These are phyloP conservation scores for Brachyptera putata DNA, from an alignment of 2,888 invertebrate species.

Conservation along the genomic window DNA sequence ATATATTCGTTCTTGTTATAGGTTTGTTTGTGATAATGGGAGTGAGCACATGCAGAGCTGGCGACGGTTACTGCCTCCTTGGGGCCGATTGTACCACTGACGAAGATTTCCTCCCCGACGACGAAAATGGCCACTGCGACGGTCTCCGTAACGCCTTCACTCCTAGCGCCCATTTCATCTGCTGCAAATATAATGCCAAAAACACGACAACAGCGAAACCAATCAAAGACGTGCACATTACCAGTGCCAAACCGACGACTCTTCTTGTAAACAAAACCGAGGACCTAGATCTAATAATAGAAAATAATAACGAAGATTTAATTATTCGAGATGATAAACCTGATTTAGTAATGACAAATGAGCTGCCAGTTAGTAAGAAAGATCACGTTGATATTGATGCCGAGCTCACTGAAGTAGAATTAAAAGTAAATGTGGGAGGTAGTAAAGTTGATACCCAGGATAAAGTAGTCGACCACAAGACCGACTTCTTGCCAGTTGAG, in stretches of 20 bases:
- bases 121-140: constrained; percentile 42
- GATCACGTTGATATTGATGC: too few species aligned
- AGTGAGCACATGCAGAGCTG: constrained; percentile 43
- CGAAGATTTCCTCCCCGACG: constrained; percentile 42
- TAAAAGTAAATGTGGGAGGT: not conserved
- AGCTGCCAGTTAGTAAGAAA: too few species aligned
- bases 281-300: too few species aligned
- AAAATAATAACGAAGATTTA: too few species aligned
- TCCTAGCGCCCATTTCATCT: constrained; percentile 43
- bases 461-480: too few species aligned
- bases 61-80: constrained; percentile 44
- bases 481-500: too few species aligned
- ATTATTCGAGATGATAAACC: too few species aligned
- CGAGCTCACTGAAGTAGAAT: too few species aligned
- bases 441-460: not conserved
- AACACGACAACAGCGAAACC: not conserved
- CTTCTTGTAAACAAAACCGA: not conserved
- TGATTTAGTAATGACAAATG: too few species aligned
- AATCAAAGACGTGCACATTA: not conserved
- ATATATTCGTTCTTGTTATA: too few species aligned
- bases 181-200: constrained; percentile 39
- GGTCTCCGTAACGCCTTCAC: constrained; percentile 44
- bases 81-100: constrained; percentile 43
- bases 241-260: not conserved
- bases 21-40: constrained; percentile 46